Conservation (phyloP, 2,113 vertebrate genomes). For the Thalassarche chlororhynchos region DNA sequence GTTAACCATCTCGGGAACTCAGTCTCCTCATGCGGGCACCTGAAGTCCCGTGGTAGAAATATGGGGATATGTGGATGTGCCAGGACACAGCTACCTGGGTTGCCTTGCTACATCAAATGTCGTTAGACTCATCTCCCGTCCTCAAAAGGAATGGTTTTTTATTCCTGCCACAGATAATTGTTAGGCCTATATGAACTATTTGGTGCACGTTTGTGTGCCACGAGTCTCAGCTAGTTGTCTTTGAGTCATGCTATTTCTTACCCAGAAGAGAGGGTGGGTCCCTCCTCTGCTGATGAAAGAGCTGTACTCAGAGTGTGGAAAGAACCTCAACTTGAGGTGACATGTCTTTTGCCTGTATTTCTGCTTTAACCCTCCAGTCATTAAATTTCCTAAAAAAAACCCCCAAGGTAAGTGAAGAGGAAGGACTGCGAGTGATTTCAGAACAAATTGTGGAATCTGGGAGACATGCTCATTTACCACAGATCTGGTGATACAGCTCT, state of each 20-base stretch:
- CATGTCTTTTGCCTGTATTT: neutral
- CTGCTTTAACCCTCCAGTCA: neutral
- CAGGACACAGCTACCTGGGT: neutral
- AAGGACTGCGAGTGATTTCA: neutral
- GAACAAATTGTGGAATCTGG: neutral
- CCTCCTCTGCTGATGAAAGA: neutral
- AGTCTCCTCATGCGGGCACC: neutral
- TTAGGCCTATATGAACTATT: neutral
- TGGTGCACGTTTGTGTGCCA: neutral
- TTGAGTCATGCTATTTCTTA: slow-evolving; percentile 5
- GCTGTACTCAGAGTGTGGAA: neutral
- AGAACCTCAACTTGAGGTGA: slow-evolving; percentile 4
- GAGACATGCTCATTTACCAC: neutral
- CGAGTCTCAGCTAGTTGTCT: neutral
- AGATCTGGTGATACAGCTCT: neutral
- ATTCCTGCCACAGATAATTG: neutral
- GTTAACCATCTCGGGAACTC: neutral
- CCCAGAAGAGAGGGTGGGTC: neutral
- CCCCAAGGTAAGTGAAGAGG: neutral
- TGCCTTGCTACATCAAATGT: neutral
- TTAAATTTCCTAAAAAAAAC: neutral
- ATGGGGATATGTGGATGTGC: neutral
- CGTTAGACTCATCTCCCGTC: neutral
- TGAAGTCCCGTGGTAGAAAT: neutral
- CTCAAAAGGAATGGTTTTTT: neutral